phyloP scores from a whole-genome alignment of 2,888 invertebrate species.

The Lasioglossum villosulum region DNA sequence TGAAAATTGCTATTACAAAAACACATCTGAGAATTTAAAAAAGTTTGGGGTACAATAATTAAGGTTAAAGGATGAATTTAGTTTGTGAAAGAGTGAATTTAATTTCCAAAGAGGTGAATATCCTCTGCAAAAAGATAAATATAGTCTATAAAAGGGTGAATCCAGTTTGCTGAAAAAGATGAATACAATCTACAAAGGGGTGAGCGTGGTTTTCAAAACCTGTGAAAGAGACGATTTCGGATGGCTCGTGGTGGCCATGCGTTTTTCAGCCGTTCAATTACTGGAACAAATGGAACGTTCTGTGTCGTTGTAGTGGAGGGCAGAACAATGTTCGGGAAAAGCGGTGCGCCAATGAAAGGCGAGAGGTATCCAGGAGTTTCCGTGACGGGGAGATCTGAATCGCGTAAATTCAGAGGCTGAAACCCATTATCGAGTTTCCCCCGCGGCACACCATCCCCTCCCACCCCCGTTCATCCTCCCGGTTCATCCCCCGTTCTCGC shows the following conservation, averaged over 20 bases:
- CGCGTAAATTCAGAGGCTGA: conserved; percentile 69
- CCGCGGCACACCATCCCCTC: conserved; percentile 26
- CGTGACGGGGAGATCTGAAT: conserved; percentile 60
- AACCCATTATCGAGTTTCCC: conserved; percentile 66
- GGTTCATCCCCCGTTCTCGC: conserved; percentile 10
- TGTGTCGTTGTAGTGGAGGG: conserved; percentile 26
- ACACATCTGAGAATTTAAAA: neutral
- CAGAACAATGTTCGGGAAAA: conserved; percentile 39
- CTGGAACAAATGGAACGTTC: neutral
- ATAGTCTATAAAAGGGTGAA: neutral
- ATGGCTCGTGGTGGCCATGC: neutral
- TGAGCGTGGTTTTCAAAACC: neutral
- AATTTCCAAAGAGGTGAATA: neutral
- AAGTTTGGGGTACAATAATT: neutral
- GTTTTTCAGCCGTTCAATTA: conserved; percentile 1
- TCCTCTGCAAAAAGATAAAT: neutral
- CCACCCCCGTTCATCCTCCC: conserved; percentile 37
- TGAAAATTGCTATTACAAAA: neutral
- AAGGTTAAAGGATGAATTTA: neutral
- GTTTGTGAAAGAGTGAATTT: neutral
- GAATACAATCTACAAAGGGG: neutral
- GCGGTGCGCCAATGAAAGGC: conserved; percentile 44
- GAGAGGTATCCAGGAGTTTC: conserved; percentile 48
- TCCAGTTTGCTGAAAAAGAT: neutral
- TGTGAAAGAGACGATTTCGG: neutral